phyloP scores from a whole-genome alignment of 2,888 invertebrate genomes.

The Tipula helvola region DNA sequence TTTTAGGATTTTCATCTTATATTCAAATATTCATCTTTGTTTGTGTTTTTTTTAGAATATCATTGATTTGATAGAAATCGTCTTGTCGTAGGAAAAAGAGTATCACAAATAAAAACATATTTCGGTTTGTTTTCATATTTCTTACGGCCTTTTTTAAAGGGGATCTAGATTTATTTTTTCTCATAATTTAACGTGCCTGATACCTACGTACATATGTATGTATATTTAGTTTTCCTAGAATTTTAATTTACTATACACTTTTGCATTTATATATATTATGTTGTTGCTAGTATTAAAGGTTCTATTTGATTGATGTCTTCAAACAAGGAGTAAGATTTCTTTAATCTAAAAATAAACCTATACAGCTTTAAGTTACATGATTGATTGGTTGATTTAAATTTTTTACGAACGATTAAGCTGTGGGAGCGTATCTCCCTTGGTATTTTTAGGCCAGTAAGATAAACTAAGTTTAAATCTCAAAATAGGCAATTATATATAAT shows the following conservation, averaged over 20 bases:
- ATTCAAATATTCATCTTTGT: background rate
- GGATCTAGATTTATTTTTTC: background rate
- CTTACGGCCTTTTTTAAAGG: background rate
- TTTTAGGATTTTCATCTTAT: background rate
- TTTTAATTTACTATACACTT: too few species aligned
- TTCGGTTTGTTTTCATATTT: background rate
- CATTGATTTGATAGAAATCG: background rate
- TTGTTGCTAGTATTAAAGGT: background rate
- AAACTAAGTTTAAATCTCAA: too few species aligned
- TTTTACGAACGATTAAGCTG: background rate
- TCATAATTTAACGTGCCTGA: background rate
- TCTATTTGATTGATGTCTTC: background rate
- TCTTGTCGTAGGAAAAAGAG: background rate
- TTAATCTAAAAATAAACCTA: background rate
- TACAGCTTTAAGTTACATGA: background rate
- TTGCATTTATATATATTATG: background rate
- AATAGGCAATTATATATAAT: too few species aligned
- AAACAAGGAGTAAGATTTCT: background rate
- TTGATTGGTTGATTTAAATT: background rate
- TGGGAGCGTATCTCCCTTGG: background rate
- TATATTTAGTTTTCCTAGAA: background rate
- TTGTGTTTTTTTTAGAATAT: background rate
- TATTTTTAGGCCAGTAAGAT: too few species aligned
- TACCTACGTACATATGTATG: background rate
- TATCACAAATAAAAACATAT: background rate